Percentiles rank a stretch among this genome's conserved stretches.
These are phyloP conservation scores for Trachelipus rathkii DNA, from an alignment of 1,140 invertebrate genomes.

Conservation along the genomic window DNA sequence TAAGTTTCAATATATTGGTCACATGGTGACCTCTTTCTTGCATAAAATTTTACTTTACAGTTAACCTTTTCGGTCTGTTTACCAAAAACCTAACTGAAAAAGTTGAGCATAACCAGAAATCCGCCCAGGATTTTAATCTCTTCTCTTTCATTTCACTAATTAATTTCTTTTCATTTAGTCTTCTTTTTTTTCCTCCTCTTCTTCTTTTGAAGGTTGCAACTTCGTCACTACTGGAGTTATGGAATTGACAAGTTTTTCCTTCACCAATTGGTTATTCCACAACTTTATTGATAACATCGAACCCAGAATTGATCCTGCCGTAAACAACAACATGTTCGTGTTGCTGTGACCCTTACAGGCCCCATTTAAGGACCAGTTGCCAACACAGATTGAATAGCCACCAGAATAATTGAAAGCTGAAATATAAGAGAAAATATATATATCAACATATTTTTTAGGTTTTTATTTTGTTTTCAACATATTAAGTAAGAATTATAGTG, in stretches of 20 bases:
- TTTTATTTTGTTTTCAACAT: too few species aligned
- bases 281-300: slow-evolving; percentile 38
- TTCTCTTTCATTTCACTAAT: too few species aligned
- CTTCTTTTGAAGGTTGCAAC: not conserved
- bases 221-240: slow-evolving; percentile 27
- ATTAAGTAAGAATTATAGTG: too few species aligned
- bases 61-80: too few species aligned
- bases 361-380: slow-evolving; percentile 81
- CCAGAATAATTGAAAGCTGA: slow-evolving; percentile 86
- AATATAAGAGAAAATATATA: slow-evolving; percentile 49
- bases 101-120: too few species aligned
- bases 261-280: slow-evolving; percentile 27
- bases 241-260: slow-evolving; percentile 19
- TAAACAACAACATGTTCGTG: slow-evolving; percentile 65
- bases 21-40: too few species aligned
- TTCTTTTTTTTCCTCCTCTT: not conserved
- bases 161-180: not conserved
- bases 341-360: slow-evolving; percentile 75
- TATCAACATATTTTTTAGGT: slow-evolving; percentile 3
- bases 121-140: too few species aligned
- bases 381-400: slow-evolving; percentile 88
- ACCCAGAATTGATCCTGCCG: slow-evolving; percentile 41
- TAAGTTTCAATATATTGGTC: too few species aligned
- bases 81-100: too few species aligned
- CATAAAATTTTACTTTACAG: too few species aligned